phyloP scores from a whole-genome alignment of 2,888 invertebrate species.

The Plusia festucae region DNA sequence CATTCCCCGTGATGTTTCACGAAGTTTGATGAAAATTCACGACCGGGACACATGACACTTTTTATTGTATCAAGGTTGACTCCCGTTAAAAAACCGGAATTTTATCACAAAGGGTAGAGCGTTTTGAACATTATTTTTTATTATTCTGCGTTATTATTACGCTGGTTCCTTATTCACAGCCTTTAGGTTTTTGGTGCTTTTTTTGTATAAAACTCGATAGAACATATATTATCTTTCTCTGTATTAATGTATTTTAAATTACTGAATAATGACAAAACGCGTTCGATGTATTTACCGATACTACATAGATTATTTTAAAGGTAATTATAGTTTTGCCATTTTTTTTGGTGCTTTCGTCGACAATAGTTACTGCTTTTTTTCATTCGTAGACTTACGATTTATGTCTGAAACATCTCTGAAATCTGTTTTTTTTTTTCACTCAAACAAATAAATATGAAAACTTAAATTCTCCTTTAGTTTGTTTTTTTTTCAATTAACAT shows the following conservation, averaged over 20 bases:
- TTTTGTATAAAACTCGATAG: slow-evolving; percentile 10
- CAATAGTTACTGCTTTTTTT: too few relatives aligned
- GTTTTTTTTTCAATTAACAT: too few relatives aligned
- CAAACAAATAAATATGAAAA: too few relatives aligned
- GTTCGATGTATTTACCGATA: too few relatives aligned
- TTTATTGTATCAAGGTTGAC: neutral
- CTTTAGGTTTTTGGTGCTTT: slow-evolving; percentile 5
- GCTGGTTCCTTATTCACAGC: slow-evolving; percentile 13
- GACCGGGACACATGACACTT: neutral
- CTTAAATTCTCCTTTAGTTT: too few relatives aligned
- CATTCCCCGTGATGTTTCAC: neutral
- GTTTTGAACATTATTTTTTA: slow-evolving; percentile 42
- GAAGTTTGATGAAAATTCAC: neutral
- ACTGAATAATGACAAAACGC: too few relatives aligned
- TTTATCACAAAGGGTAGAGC: slow-evolving; percentile 25
- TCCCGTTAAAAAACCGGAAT: slow-evolving; percentile 25
- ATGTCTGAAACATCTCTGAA: too few relatives aligned
- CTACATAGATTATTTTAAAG: too few relatives aligned
- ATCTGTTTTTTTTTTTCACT: too few relatives aligned
- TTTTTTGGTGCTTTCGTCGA: too few relatives aligned
- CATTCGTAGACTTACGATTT: too few relatives aligned
- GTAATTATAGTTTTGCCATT: too few relatives aligned
- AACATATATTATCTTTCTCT: neutral
- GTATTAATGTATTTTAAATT: neutral
- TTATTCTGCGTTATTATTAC: slow-evolving; percentile 35